Base-by-base conservation (phyloP, 2,113 vertebrate genomes). In the Ciconia boyciana region DNA sequence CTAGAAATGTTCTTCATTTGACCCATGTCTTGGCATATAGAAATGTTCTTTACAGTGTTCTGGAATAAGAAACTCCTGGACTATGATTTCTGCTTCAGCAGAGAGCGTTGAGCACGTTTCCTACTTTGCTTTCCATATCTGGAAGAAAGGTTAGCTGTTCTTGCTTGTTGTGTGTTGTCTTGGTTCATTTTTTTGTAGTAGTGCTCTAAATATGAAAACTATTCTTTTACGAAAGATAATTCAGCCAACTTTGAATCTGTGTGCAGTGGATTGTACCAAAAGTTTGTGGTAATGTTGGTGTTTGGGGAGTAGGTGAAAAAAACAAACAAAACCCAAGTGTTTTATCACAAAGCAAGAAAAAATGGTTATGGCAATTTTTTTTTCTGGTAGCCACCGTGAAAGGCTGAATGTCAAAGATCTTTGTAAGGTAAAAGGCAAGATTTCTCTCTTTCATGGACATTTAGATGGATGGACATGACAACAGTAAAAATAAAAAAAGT, bases 31-130 rank as follows among this genome's bases (percentile, higher is more conserved):
- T 97, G 96, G 92, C 95, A 10, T 61, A 11, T 34, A 48, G 95
- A 85, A 77, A 86, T 93, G 94, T 93, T 97, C 83, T 93, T 90
- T 85, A 55, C 44, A 39, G 41, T 92, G 88, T 86, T 90, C 88
- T 94, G 88, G 90, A 87, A 72, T 72, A 76, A 8, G 29, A 66
- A 72, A 26, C 61, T 93, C 41, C 44, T 92, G 70, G 32, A 26
- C 26, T 72, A 1, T 54, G 61, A 39, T 82, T 93, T 84, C n/a
- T 57, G 72, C 70, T 79, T 46, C 78, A 94, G 61, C 66, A 96
- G 52, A 51, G 92, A 90, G 29, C 0, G 0, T 36, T 87, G 78
- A 93, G 61, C 85, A 92, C 21, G 6, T 95, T 97, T 79, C 88
- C 52, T 48, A 10, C 39, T 91, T 84, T 75, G 24, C 69, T 94